Base-by-base conservation (phyloP, 1,140 invertebrate species). In the Trypoxylus dichotomus region DNA sequence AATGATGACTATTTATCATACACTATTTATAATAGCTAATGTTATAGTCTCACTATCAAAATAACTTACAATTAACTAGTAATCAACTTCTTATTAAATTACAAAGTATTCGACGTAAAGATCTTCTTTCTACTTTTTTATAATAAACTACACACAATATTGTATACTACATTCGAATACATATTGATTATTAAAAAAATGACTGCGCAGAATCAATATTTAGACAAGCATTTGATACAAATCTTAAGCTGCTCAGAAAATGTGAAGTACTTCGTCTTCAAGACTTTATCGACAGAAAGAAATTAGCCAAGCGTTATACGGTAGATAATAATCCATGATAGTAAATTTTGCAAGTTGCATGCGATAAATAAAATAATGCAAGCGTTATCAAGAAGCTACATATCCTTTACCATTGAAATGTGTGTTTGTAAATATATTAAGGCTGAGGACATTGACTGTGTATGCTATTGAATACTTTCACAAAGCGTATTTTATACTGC, bases 41-140 rank as follows among this genome's bases (percentile, higher is more conserved):
- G 21, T 24, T 68, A 29, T 27, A 68, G 19, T 68, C 60, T 68
- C 60, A 68, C 60, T 68, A 68, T 68, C 24, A 68, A 68, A 68
- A 68, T 54, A 54, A 54, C 13, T n/a, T 13, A 68, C 24, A 68
- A 11, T 68, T 10, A 68, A 25, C 5, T 24, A 27, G 24, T 1
- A 24, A 60, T 60, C 1, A 60, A 60, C 58, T 13, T 7, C 32
- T 10, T 68, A 27, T 25, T 27, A 68, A 29, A 25, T 68, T 29
- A 29, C 60, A 68, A 68, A 27, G 15, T 29, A 24, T 8, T 29
- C 24, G 11, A 24, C 27, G 25, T 27, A 10, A 68, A 13, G 24
- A 68, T 68, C 27, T 29, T 68, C 60, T 68, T 68, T 68, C 60
- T 68, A 68, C 60, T 24, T 68, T 24, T 27, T 13, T 27, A 68